phyloP scores from a whole-genome alignment of 2,113 vertebrate species.

The Antechinus flavipes region DNA sequence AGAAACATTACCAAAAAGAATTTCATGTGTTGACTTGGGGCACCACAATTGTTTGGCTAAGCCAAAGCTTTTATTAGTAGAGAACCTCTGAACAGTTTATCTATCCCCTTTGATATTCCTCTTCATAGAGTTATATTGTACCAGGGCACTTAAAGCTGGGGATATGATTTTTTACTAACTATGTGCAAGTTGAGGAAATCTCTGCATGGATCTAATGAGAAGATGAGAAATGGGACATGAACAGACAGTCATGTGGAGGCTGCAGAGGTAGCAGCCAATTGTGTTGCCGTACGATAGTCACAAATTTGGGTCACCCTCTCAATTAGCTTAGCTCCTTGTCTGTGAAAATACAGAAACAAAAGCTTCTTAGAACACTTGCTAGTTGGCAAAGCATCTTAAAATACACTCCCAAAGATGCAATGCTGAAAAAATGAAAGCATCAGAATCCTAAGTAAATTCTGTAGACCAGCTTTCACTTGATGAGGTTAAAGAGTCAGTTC shows the following conservation, averaged over 20 bases:
- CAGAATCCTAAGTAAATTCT: constrained; percentile 65
- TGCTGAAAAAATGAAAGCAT: constrained; percentile 71
- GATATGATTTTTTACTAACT: constrained; percentile 36
- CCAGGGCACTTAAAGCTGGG: not conserved
- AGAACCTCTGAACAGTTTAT: constrained; percentile 22
- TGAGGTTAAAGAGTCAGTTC: not conserved
- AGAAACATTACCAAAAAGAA: not conserved
- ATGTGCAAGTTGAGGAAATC: not conserved
- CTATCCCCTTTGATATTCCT: constrained; percentile 44
- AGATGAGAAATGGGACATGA: constrained; percentile 48
- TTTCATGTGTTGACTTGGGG: not conserved
- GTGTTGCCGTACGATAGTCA: constrained; percentile 45
- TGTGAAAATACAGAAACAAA: constrained; percentile 75
- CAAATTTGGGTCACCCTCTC: constrained; percentile 78
- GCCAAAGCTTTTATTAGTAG: constrained; percentile 55
- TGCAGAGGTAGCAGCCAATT: constrained; percentile 64
- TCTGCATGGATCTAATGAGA: constrained; percentile 40
- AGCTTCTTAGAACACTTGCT: constrained; percentile 66
- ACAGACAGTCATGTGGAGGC: not conserved
- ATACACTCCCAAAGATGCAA: constrained; percentile 70
- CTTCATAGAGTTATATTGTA: constrained; percentile 1
- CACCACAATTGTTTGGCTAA: constrained; percentile 50
- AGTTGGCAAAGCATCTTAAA: constrained; percentile 75
- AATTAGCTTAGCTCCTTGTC: constrained; percentile 75
- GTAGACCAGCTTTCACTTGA: not conserved